Percentiles rank a stretch among this genome's conserved stretches.
Conservation (phyloP, 1,140 invertebrate genomes). For the Lordiphosa clarofinis region DNA sequence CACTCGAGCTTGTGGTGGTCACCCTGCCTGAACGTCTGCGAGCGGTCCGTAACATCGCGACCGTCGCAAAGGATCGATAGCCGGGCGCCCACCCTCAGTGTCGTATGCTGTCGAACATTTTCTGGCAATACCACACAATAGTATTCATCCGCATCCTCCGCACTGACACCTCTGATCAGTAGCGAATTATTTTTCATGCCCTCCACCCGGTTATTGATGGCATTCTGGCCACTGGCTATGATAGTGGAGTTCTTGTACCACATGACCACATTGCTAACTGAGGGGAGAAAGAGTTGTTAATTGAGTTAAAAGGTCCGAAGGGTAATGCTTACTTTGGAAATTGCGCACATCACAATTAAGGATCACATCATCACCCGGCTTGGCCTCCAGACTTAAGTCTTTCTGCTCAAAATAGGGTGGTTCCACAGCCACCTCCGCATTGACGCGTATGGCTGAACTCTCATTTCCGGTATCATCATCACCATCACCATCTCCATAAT, state of each 20-base stretch:
- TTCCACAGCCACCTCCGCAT: neutral
- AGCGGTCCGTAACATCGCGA: slow-evolving; percentile 67
- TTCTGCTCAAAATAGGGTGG: slow-evolving; percentile 60
- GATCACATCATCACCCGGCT: slow-evolving; percentile 52
- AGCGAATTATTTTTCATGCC: slow-evolving; percentile 62
- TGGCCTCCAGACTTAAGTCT: slow-evolving; percentile 37
- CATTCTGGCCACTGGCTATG: slow-evolving; percentile 43
- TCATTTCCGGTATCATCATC: slow-evolving; percentile 21
- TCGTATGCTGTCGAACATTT: slow-evolving; percentile 47
- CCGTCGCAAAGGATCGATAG: slow-evolving; percentile 67
- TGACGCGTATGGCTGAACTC: neutral
- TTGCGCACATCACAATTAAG: slow-evolving; percentile 67
- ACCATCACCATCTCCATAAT: slow-evolving; percentile 24
- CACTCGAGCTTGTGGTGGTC: slow-evolving; percentile 67
- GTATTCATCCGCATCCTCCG: slow-evolving; percentile 67
- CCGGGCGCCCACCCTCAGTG: slow-evolving; percentile 45
- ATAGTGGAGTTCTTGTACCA: slow-evolving; percentile 64
- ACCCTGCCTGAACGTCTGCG: slow-evolving; percentile 71
- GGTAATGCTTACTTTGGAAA: slow-evolving; percentile 35
- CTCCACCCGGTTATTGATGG: slow-evolving; percentile 45
- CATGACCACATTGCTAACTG: slow-evolving; percentile 64
- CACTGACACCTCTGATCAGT: slow-evolving; percentile 32
- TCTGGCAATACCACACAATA: slow-evolving; percentile 64
- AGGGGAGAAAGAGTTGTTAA: neutral
- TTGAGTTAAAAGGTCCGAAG: neutral